A percentile compares a stretch with the other conserved stretches of the same genome.
These are phyloP conservation scores for Poecilia latipinna DNA, from an alignment of 2,113 vertebrate genomes.

Conservation along the genomic window DNA sequence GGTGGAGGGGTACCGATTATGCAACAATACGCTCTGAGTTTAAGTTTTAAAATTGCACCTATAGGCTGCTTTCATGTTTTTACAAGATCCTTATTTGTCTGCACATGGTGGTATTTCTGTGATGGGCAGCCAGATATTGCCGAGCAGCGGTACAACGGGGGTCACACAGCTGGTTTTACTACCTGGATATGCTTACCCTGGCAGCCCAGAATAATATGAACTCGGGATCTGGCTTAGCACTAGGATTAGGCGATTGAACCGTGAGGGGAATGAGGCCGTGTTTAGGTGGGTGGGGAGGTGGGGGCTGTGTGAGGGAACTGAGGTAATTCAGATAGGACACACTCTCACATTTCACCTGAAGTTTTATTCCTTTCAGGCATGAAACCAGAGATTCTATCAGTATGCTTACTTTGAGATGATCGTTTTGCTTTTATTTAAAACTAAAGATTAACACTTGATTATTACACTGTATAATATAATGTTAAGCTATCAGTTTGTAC, in stretches of 20 bases:
- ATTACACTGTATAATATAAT: neutral
- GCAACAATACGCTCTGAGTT: too few relatives aligned
- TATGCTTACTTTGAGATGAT: neutral
- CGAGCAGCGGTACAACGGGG: neutral
- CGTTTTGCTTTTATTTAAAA: neutral
- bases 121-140: neutral
- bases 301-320: neutral
- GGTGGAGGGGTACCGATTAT: too few relatives aligned
- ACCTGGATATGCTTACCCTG: conserved; percentile 32
- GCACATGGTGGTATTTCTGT: conserved; percentile 37
- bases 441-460: neutral
- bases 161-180: conserved; percentile 43
- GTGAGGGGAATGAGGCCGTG: neutral
- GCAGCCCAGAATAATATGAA: conserved; percentile 43
- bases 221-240: conserved; percentile 31
- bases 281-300: neutral
- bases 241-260: conserved; percentile 42
- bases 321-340: conserved; percentile 7
- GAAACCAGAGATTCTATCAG: neutral
- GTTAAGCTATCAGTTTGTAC: neutral
- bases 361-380: neutral
- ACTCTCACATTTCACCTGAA: neutral
- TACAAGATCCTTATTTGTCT: conserved; percentile 28
- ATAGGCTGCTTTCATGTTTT: conserved; percentile 3
- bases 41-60: too few relatives aligned